Evolutionary conservation across 2,113 vertebrate genomes (phyloP).

Genomic region (Epinephelus lanceolatus): DNA sequence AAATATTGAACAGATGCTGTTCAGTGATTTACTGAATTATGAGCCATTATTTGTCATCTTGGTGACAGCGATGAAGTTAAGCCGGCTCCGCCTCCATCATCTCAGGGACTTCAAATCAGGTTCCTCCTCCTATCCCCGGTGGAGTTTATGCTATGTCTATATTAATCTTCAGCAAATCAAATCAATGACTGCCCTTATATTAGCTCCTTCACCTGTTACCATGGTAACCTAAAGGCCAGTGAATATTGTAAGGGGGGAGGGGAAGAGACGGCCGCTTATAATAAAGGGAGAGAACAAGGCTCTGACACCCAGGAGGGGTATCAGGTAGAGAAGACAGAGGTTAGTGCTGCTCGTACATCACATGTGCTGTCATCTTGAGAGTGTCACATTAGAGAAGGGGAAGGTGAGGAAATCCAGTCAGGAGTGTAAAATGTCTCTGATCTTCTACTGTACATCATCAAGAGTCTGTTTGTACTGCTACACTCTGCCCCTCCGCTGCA

Average conservation of each 20-base stretch:
- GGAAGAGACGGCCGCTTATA: constrained; percentile 1
- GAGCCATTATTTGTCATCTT: constrained; percentile 32
- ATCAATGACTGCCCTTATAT: constrained; percentile 65
- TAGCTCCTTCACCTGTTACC: constrained; percentile 67
- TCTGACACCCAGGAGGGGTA: constrained; percentile 36
- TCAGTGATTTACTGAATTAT: constrained; percentile 31
- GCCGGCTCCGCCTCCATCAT: constrained; percentile 21
- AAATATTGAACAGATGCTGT: constrained; percentile 26
- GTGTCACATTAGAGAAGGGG: constrained; percentile 41
- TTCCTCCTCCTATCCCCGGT: background rate
- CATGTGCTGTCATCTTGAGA: constrained; percentile 32
- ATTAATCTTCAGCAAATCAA: constrained; percentile 75
- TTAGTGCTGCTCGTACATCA: constrained; percentile 42
- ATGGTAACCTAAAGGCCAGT: constrained; percentile 76
- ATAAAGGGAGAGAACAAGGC: constrained; percentile 28
- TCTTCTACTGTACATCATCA: constrained; percentile 40
- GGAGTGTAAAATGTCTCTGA: constrained; percentile 41
- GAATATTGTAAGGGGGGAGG: constrained; percentile 20
- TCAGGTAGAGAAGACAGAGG: constrained; percentile 26
- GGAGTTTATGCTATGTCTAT: constrained; percentile 58
- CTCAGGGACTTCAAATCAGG: constrained; percentile 9
- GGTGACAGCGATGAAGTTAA: constrained; percentile 21
- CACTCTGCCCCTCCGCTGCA: background rate
- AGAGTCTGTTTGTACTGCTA: constrained; percentile 4
- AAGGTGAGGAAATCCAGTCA: constrained; percentile 34